Evolutionary conservation across 2,888 invertebrate species (phyloP).

Genomic region (Noctua fimbriata): DNA sequence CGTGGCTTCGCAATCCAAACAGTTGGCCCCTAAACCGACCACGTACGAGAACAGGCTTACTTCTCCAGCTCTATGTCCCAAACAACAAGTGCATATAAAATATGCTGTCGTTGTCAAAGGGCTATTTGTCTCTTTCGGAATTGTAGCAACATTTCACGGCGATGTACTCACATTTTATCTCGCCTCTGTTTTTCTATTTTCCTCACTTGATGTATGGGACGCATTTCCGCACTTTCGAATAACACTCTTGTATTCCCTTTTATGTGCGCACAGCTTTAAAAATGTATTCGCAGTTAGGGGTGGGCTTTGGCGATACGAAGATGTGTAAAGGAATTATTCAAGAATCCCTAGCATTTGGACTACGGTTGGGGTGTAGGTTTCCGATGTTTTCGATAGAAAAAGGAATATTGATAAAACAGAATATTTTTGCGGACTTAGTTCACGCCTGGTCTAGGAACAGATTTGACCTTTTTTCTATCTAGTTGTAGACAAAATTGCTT

Average conservation of each 20-base stretch:
- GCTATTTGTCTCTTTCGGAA: constrained; percentile 85
- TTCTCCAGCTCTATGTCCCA: constrained; percentile 13
- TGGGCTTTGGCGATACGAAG: constrained; percentile 75
- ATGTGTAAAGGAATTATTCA: constrained; percentile 80
- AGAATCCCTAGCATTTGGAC: constrained; percentile 67
- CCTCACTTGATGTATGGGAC: constrained; percentile 88
- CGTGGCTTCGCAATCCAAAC: constrained; percentile 35
- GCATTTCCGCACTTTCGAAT: constrained; percentile 89
- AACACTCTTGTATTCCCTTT: constrained; percentile 87
- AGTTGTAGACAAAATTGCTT: neutral
- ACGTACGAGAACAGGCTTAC: constrained; percentile 35
- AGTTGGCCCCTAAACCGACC: constrained; percentile 24
- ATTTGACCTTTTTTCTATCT: neutral
- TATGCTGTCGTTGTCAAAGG: constrained; percentile 79
- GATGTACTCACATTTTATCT: constrained; percentile 87
- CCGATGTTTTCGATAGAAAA: constrained; percentile 48
- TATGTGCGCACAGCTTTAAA: constrained; percentile 87
- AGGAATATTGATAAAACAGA: constrained; percentile 33
- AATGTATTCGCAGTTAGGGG: constrained; percentile 85
- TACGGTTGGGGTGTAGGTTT: constrained; percentile 35
- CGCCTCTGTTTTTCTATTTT: constrained; percentile 88
- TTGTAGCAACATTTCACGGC: constrained; percentile 86
- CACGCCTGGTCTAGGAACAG: neutral
- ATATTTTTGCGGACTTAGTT: constrained; percentile 31
- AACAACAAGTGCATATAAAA: constrained; percentile 79